Conservation (phyloP, 2,113 vertebrate genomes). For the Penelope pileata region DNA sequence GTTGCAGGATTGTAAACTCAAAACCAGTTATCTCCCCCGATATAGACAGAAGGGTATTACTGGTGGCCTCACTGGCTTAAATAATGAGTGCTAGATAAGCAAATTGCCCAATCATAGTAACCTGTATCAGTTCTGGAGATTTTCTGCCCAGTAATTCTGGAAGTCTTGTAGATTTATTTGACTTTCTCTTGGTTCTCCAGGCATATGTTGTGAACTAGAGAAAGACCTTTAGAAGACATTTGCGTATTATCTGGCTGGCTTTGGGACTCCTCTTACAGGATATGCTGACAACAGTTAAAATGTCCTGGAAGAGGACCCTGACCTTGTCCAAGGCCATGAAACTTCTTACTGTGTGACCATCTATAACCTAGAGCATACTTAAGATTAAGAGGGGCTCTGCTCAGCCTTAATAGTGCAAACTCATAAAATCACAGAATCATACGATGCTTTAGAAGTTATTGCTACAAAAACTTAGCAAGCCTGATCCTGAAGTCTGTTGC, state of each 20-base stretch:
- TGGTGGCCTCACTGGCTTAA: background rate
- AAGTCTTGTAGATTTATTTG: background rate
- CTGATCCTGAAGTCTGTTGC: background rate
- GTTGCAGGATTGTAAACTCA: background rate
- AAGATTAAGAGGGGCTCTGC: background rate
- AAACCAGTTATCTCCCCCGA: background rate
- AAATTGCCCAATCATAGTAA: background rate
- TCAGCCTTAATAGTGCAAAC: background rate
- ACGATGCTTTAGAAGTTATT: background rate
- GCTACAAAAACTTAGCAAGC: background rate
- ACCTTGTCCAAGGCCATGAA: background rate
- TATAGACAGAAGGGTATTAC: background rate
- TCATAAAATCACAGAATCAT: no score
- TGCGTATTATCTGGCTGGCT: background rate
- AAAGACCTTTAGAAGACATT: background rate
- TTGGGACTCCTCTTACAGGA: background rate
- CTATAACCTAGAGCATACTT: background rate
- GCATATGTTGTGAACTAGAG: background rate
- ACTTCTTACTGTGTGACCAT: background rate
- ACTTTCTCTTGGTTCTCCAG: fast-evolving
- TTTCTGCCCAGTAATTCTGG: background rate
- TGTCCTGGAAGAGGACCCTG: background rate
- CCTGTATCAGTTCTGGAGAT: background rate
- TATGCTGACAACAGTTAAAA: background rate
- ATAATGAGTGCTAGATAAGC: background rate